Percentiles rank a stretch among this genome's conserved stretches.
phyloP scores from a whole-genome alignment of 2,888 invertebrate species.

The Adela reaumurella region DNA sequence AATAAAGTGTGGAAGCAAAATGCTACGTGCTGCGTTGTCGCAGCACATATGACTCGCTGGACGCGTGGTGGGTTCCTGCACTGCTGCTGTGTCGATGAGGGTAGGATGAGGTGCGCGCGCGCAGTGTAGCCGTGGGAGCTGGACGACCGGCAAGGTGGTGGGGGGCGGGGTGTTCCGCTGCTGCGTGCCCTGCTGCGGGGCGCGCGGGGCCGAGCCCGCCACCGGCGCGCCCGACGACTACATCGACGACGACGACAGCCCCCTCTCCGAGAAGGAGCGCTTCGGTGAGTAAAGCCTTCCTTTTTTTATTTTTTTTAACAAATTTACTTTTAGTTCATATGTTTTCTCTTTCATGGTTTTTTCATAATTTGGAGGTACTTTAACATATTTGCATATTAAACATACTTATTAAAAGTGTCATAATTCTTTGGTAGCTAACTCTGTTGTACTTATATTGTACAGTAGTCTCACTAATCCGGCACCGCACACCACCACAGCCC shows the following conservation, averaged over 20 bases:
- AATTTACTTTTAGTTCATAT: no score
- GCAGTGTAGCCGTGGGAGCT: slow-evolving; percentile 39
- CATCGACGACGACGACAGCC: slow-evolving; percentile 26
- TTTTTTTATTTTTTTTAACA: no score
- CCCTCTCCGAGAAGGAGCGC: slow-evolving; percentile 23
- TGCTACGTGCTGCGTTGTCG: background rate
- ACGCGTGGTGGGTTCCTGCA: slow-evolving; percentile 11
- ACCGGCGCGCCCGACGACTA: slow-evolving; percentile 54
- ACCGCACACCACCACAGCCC: no score
- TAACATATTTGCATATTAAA: no score
- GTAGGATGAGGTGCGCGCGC: slow-evolving; percentile 42
- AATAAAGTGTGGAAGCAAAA: slow-evolving; percentile 4
- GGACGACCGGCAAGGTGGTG: slow-evolving; percentile 59
- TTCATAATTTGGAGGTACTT: no score
- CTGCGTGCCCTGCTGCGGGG: slow-evolving; percentile 79
- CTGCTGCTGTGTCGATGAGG: slow-evolving; percentile 10
- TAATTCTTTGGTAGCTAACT: no score
- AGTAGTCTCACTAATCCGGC: no score
- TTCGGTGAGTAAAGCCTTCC: slow-evolving; percentile 17
- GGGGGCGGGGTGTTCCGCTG: slow-evolving; percentile 78
- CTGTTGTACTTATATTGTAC: no score
- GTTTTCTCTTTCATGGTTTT: no score
- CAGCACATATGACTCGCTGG: background rate
- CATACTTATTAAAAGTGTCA: no score
- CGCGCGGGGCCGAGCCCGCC: slow-evolving; percentile 64